Conservation (phyloP, 53 echinoderm and acorn worm genomes). For the Glandiceps talaboti region DNA sequence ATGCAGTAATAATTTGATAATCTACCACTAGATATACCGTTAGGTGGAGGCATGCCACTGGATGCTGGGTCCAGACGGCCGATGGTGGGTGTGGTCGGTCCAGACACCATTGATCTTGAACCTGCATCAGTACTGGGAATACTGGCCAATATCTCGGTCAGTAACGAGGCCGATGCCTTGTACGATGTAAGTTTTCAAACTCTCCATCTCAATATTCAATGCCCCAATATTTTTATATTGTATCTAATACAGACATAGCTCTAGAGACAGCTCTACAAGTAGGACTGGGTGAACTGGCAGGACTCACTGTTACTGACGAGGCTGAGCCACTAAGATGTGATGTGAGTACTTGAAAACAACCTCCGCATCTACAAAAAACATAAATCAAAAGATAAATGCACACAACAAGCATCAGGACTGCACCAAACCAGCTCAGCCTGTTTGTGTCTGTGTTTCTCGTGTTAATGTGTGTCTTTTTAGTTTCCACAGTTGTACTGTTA, state of each 20-base stretch:
- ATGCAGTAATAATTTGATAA: too few species aligned
- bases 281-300: constrained; percentile 89
- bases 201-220: background rate
- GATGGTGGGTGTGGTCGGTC: constrained; percentile 49
- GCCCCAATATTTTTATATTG: background rate
- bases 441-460: background rate
- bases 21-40: background rate
- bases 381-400: background rate
- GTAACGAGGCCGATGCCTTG: constrained; percentile 90
- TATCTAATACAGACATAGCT: constrained; percentile 6
- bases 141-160: constrained; percentile 81
- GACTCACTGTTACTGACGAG: constrained; percentile 89
- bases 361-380: background rate
- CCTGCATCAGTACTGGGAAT: constrained; percentile 79
- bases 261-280: constrained; percentile 57
- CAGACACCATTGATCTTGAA: constrained; percentile 69
- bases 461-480: background rate
- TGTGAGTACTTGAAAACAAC: constrained; percentile 43
- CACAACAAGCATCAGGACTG: background rate
- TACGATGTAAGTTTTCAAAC: constrained; percentile 62
- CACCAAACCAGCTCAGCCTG: background rate
- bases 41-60: background rate
- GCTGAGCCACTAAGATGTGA: constrained; percentile 84
- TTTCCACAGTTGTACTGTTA: background rate
- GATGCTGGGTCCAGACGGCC: constrained; percentile 8